These are phyloP conservation scores for Cephus cinctus DNA, from an alignment of 1,140 invertebrate genomes.

Conservation along the genomic window DNA sequence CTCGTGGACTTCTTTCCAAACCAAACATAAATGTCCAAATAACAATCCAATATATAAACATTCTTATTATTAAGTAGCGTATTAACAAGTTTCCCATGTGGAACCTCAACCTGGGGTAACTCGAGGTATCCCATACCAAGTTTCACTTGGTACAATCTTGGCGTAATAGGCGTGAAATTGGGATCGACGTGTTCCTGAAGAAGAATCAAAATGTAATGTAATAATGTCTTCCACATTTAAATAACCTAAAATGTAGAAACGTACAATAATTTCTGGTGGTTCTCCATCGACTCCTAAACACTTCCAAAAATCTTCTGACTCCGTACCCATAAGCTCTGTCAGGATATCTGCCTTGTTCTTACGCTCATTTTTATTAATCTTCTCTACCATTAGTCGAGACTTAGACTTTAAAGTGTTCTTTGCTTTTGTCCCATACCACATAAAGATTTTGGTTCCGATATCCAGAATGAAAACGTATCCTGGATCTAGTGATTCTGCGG, in stretches of 20 bases:
- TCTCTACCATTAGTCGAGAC: constrained; percentile 92
- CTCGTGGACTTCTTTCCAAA: constrained; percentile 98
- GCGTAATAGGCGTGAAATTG: constrained; percentile 73
- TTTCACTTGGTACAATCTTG: constrained; percentile 89
- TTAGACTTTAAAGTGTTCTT: constrained; percentile 96
- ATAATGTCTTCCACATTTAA: not conserved
- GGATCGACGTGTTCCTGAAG: constrained; percentile 78
- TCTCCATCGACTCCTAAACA: constrained; percentile 59
- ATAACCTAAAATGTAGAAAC: constrained; percentile 12
- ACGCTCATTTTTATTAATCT: constrained; percentile 98
- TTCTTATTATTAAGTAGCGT: constrained; percentile 85
- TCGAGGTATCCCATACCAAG: constrained; percentile 99
- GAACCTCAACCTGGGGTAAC: constrained; percentile 90
- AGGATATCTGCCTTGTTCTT: constrained; percentile 93
- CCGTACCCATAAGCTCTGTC: constrained; percentile 78
- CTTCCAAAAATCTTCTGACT: constrained; percentile 84
- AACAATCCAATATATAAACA: constrained; percentile 97
- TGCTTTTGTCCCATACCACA: constrained; percentile 91
- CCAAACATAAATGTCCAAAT: constrained; percentile 97
- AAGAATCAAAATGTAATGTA: constrained; percentile 8
- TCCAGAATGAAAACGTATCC: constrained; percentile 93
- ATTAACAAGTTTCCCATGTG: constrained; percentile 72
- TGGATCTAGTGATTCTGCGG: constrained; percentile 77
- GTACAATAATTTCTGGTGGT: constrained; percentile 22
- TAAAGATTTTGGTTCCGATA: constrained; percentile 80